Evolutionary conservation across 1,140 invertebrate genomes (phyloP).

Genomic region (Microplitis mediator): DNA sequence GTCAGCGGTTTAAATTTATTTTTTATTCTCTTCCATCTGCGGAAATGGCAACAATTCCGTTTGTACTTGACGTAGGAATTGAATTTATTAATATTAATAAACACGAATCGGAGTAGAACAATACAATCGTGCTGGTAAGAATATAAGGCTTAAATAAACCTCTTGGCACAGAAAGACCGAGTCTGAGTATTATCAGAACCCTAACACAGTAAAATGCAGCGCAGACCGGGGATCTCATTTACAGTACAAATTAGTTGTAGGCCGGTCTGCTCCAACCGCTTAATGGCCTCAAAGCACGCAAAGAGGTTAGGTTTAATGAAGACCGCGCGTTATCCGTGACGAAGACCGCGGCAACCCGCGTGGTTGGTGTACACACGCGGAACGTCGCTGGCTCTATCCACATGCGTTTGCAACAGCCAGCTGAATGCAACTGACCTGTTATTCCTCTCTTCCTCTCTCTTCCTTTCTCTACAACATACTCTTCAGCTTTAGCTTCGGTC

Average conservation of each 20-base stretch:
- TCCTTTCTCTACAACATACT: no score
- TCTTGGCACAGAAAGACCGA: no score
- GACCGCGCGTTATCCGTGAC: slow-evolving; percentile 58
- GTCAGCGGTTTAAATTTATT: no score
- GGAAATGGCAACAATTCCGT: no score
- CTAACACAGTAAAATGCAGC: background rate
- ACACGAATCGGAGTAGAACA: no score
- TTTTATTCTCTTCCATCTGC: no score
- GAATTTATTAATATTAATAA: no score
- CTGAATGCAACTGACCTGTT: background rate
- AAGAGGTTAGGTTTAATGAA: slow-evolving; percentile 59
- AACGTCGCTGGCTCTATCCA: background rate
- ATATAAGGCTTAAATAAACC: no score
- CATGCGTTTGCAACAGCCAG: background rate
- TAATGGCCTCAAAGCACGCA: slow-evolving; percentile 56
- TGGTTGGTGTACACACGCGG: slow-evolving; percentile 28
- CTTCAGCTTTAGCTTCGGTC: background rate
- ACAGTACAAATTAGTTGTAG: slow-evolving; percentile 60
- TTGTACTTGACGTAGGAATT: no score
- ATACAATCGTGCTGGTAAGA: no score
- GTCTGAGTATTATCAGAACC: no score
- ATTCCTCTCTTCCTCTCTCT: background rate
- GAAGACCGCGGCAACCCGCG: slow-evolving; percentile 38
- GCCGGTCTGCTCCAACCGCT: slow-evolving; percentile 42
- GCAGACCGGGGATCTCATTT: slow-evolving; percentile 54